Evolutionary conservation across 2,888 invertebrate genomes (phyloP), one percentile per base, ranked within the genome.

Genomic region (Chaetoderma sp.): DNA sequence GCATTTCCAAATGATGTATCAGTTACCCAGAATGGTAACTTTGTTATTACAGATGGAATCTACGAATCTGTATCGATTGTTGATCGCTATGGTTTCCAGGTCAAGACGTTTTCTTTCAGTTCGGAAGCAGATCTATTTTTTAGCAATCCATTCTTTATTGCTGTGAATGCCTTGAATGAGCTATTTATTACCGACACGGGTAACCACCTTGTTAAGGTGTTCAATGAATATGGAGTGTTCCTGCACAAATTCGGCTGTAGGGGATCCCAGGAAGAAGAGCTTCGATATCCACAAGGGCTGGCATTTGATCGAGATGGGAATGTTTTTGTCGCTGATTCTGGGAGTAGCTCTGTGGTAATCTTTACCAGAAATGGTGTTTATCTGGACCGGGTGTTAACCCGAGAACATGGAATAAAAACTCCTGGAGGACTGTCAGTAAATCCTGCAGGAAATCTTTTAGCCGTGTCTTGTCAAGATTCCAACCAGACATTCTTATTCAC

Each of bases 311-410:
- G 30, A 10, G 45, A 54, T 45, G 71, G 68, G 18, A 25, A 60
- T 16, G 52, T 75, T 2, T 69, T 70, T 55, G 72, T 75, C 3
- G 71, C 73, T 21, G 75, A 75, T 65, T 70, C 75, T 28, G 75
- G 75, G 10, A 75, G 73, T 52, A 66, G 73, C 54, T 50, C 73
- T 49, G 67, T 75, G 3, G 68, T 72, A 8, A 59, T 69, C 33
- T 75, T 67, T 56, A 60, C 71, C n/a, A 58, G 58, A 23, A 32
- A 50, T 8, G 75, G 75, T 8, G 39, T 58, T n/a, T 71, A 55
- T 27, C 49, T 63, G n/a, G 66, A 65, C 6, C 45, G 56, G 16
- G 23, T 71, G 13, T 27, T 70, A 6, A 60, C 61, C 32, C 42
- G 52, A 28, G 57, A 61, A n/a, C 50, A 59, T 59, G 68, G 68